Evolutionary conservation across 2,797 vertebrate genomes (phyloP).

Genomic region (Eurystomus glaucurus): DNA sequence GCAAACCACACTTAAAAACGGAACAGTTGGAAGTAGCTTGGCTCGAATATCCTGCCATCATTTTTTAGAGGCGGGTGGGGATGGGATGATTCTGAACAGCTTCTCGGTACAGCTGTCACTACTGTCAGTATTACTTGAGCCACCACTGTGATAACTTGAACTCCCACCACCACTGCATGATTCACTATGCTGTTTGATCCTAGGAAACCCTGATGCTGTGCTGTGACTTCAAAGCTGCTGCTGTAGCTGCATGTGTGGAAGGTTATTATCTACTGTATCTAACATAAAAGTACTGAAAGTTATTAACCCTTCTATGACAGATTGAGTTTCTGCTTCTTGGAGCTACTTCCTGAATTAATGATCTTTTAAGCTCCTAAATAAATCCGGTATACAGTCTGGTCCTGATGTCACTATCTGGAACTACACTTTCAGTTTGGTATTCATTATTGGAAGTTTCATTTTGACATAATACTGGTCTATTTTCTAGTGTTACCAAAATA

Average conservation of each 20-base stretch:
- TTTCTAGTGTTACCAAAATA: not conserved
- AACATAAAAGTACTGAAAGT: constrained; percentile 1
- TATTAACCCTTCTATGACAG: constrained; percentile 12
- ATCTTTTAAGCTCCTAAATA: not conserved
- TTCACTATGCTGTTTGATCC: constrained; percentile 66
- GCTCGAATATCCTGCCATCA: fast-evolving
- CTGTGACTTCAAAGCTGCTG: constrained; percentile 60
- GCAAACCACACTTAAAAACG: not conserved
- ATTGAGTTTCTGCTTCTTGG: not conserved
- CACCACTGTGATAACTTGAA: constrained; percentile 50
- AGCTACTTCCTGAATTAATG: not conserved
- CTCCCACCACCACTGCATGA: not conserved
- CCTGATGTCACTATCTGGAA: not conserved
- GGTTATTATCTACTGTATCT: not conserved
- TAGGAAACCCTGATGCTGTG: constrained; percentile 23
- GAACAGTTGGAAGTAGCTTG: not conserved
- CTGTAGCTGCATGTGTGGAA: not conserved
- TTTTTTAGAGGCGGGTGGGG: not conserved
- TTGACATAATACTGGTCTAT: not conserved
- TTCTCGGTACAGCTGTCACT: not conserved
- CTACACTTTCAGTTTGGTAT: not conserved
- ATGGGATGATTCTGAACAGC: not conserved
- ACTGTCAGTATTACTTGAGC: constrained; percentile 29
- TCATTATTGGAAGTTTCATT: not conserved
- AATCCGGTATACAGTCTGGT: not conserved